A percentile compares a stretch with the other conserved stretches of the same genome.
Conservation (phyloP, 2,113 vertebrate genomes). For the Cavia porcellus region DNA sequence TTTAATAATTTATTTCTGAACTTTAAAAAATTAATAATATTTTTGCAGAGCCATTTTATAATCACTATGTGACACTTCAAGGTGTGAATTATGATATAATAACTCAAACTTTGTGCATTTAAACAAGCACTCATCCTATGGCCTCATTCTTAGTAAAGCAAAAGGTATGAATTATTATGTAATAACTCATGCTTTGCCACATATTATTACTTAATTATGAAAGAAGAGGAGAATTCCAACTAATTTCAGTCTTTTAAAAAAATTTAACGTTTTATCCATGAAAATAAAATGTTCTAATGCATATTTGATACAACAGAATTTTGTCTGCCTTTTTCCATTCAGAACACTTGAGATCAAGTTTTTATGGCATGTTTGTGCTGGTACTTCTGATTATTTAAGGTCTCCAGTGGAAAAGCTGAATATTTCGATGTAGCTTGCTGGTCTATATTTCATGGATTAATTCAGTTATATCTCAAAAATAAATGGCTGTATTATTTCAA, state of each 20-base stretch:
- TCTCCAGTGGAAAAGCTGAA: conserved; percentile 15
- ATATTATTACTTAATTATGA: conserved; percentile 84
- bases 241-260: conserved; percentile 75
- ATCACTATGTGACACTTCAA: conserved; percentile 81
- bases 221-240: conserved; percentile 78
- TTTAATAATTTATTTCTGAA: conserved; percentile 83
- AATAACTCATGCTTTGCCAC: conserved; percentile 78
- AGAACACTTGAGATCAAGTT: background rate
- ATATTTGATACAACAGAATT: background rate
- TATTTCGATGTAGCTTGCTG: background rate
- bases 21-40: conserved; percentile 86
- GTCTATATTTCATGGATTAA: background rate
- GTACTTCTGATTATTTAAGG: background rate
- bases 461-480: background rate
- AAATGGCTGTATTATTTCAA: background rate
- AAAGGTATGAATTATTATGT: conserved; percentile 81
- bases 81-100: conserved; percentile 83
- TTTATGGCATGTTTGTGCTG: background rate
- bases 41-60: conserved; percentile 82
- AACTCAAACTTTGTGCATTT: conserved; percentile 83
- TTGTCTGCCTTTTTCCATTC: background rate
- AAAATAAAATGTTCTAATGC: background rate
- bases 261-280: conserved; percentile 71
- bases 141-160: conserved; percentile 81
- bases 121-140: conserved; percentile 82